Base-by-base conservation (phyloP, 2,113 vertebrate genomes). In the Polyodon spathula region DNA sequence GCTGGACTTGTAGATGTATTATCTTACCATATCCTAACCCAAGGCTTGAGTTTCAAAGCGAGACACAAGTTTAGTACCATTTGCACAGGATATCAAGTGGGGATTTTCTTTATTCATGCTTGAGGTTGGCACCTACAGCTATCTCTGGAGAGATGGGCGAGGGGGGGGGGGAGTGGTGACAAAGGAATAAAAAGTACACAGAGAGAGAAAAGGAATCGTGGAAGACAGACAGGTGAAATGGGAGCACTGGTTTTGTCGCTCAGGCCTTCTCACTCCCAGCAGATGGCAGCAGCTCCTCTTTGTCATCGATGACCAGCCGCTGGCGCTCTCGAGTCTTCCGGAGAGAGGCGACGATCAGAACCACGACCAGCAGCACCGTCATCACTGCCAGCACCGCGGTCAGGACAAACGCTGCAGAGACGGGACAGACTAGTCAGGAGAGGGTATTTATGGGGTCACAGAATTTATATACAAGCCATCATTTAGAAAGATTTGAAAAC, bases 221-320 rank as follows among this genome's bases (percentile, higher is more conserved):
- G 6, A 16, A 55, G 4, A 1, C 2, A 46, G 14, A 46, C 43
- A 46, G 8, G 14, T 27, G 27, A 27, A 27, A 27, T 3, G 3
- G 27, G 27, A 27, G 27, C 27, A n/a, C 14, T 50, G 48, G 5
- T 3, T 6, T 10, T 10, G 1, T 4, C 48, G 5, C 9, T 50
- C 14, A 50, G 48, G 48, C 48, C 12, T 81, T 77, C 57, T 71
- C 16, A 5, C 6, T 81, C 69, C 1, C 64, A 63, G 0, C 2
- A 4, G 44, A 8, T 3, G 74, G 73, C 16, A 86, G 78, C 37
- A 88, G 72, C 66, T 74, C 83, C 67, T 83, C 73, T 53, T 85
- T 85, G 59, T 86, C 84, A 11, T 82, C 82, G 37, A 43, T 58
- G 0, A 43, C 3, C 0, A 15, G 0, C 4, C 2, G 6, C 53